Evolutionary conservation across 2,888 invertebrate genomes (phyloP).

Genomic region (Heliconius ethilla): DNA sequence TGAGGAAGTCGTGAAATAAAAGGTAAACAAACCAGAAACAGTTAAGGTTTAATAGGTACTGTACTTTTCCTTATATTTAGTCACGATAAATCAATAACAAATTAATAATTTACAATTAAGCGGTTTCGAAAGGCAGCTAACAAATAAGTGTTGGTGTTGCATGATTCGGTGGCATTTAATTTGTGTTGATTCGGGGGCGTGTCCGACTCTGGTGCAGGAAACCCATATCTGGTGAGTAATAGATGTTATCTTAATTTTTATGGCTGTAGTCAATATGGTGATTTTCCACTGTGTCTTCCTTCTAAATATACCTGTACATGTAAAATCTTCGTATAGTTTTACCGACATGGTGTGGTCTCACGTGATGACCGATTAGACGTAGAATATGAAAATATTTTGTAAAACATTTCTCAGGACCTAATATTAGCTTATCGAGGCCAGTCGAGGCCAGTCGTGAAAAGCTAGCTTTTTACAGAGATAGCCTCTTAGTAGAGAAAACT

Average conservation of each 20-base stretch:
- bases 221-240: slow-evolving; percentile 30
- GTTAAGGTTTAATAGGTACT: neutral
- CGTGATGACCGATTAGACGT: neutral
- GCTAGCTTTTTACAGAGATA: too few relatives aligned
- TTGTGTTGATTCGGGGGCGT: slow-evolving; percentile 24
- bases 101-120: slow-evolving; percentile 39
- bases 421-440: too few relatives aligned
- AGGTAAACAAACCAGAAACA: too few relatives aligned
- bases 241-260: slow-evolving; percentile 37
- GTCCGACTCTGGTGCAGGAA: slow-evolving; percentile 14
- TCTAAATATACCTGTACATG: neutral
- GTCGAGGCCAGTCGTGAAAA: too few relatives aligned
- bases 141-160: slow-evolving; percentile 35
- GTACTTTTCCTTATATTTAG: slow-evolving; percentile 31
- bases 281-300: slow-evolving; percentile 2
- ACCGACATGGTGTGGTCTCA: neutral
- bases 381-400: neutral
- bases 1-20: too few relatives aligned
- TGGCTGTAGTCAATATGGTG: neutral
- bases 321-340: neutral
- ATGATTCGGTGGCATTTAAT: slow-evolving; percentile 33
- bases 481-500: too few relatives aligned
- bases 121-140: slow-evolving; percentile 40
- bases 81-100: slow-evolving; percentile 42
- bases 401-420: too few relatives aligned